A percentile compares a stretch with the other conserved stretches of the same genome.
Evolutionary conservation across 2,888 invertebrate genomes (phyloP).

Genomic region (Campoletis raptor): DNA sequence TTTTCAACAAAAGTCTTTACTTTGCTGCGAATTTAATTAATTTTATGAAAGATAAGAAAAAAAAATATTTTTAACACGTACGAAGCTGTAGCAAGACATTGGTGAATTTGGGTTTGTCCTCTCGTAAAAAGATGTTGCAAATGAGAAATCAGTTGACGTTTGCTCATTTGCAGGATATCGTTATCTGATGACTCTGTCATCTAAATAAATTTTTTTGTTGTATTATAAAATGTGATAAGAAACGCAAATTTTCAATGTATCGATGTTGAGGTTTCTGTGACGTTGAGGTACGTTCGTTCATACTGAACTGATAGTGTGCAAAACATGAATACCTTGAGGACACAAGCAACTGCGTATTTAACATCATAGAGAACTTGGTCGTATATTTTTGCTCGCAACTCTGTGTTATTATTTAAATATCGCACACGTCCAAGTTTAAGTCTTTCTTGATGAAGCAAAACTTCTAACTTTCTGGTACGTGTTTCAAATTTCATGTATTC

Average conservation of each 20-base stretch:
- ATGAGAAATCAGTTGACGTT: constrained; percentile 67
- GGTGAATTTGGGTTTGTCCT: constrained; percentile 43
- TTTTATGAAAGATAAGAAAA: neutral
- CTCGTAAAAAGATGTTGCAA: constrained; percentile 41
- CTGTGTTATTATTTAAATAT: constrained; percentile 62
- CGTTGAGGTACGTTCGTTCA: neutral
- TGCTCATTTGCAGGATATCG: constrained; percentile 70
- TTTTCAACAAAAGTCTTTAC: too few species aligned
- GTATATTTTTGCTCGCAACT: constrained; percentile 68
- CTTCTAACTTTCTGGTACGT: constrained; percentile 68
- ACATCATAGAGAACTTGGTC: constrained; percentile 73
- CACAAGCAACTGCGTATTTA: constrained; percentile 74
- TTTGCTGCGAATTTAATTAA: too few species aligned
- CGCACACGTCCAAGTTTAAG: constrained; percentile 67
- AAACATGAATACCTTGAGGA: constrained; percentile 72
- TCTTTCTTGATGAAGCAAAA: constrained; percentile 73
- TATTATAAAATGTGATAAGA: neutral
- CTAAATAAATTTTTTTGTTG: constrained; percentile 21
- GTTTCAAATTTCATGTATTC: constrained; percentile 31
- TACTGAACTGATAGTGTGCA: neutral
- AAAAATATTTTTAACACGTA: constrained; percentile 27
- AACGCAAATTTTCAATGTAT: neutral
- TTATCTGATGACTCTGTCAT: constrained; percentile 46
- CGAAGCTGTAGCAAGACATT: constrained; percentile 47
- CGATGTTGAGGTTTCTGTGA: neutral